Conservation (phyloP, 2,113 vertebrate genomes). For the Oncorhynchus clarkii region DNA sequence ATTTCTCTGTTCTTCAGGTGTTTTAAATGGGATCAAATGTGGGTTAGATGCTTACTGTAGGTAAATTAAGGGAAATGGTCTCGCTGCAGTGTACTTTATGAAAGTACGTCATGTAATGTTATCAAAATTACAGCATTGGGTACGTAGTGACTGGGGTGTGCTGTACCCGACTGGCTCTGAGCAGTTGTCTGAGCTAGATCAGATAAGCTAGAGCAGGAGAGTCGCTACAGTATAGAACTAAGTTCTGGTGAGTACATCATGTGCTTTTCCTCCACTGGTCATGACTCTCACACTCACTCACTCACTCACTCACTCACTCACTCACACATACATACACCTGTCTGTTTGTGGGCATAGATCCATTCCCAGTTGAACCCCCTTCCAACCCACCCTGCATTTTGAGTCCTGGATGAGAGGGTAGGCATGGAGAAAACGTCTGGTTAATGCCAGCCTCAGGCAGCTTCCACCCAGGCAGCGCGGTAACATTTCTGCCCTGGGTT, state of each 20-base stretch:
- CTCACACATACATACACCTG: conserved; percentile 1
- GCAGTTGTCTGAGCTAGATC: neutral
- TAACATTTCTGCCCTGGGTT: conserved; percentile 70
- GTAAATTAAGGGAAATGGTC: too few species aligned
- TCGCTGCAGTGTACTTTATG: too few species aligned
- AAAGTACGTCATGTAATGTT: too few species aligned
- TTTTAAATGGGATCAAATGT: too few species aligned
- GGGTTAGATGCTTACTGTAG: too few species aligned
- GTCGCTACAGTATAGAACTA: conserved; percentile 38
- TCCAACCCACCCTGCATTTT: neutral
- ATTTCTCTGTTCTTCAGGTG: neutral
- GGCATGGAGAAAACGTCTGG: conserved; percentile 22
- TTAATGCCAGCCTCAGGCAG: neutral
- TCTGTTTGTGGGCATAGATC: neutral
- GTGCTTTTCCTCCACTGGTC: conserved; percentile 36
- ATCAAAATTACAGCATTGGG: too few species aligned
- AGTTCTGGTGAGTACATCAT: conserved; percentile 48
- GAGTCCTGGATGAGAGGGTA: neutral
- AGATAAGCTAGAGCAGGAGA: neutral
- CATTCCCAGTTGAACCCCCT: conserved; percentile 12
- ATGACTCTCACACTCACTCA: neutral
- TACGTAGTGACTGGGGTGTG: neutral
- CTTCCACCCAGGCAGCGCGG: conserved; percentile 35
- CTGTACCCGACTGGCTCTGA: neutral
- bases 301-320: neutral